Percentiles rank a stretch among this genome's conserved stretches.
Evolutionary conservation across 2,797 vertebrate species (phyloP).

Genomic region (Naso thynnoides): DNA sequence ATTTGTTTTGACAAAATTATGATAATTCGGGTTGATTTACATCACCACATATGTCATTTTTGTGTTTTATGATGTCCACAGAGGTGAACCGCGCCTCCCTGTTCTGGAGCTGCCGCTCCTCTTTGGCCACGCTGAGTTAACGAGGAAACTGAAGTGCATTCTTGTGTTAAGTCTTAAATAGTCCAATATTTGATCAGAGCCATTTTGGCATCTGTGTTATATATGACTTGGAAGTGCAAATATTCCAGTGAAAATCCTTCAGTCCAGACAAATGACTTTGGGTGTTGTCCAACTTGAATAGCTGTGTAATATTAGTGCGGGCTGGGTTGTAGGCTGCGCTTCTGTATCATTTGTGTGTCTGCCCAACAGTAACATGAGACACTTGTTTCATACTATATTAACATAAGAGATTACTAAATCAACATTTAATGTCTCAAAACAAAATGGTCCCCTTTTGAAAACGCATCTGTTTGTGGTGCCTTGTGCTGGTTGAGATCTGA

Average conservation of each 20-base stretch:
- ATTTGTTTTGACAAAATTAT: background rate
- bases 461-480: background rate
- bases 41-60: too few species aligned
- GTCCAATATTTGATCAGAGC: background rate
- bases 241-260: slow-evolving; percentile 31
- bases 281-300: slow-evolving; percentile 54
- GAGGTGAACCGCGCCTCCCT: slow-evolving; percentile 1
- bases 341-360: slow-evolving; percentile 15
- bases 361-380: background rate
- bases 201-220: background rate
- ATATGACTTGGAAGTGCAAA: slow-evolving; percentile 7
- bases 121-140: background rate
- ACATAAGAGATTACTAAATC: background rate
- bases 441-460: background rate
- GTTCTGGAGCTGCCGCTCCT: background rate
- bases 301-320: background rate
- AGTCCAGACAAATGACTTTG: slow-evolving; percentile 23
- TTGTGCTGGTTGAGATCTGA: background rate
- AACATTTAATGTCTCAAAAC: background rate
- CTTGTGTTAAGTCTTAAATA: background rate
- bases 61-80: background rate
- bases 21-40: background rate
- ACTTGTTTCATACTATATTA: background rate
- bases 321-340: slow-evolving; percentile 3
- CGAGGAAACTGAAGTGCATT: background rate